These are phyloP conservation scores for Gobius niger DNA, from an alignment of 2,113 vertebrate species.

Conservation along the genomic window DNA sequence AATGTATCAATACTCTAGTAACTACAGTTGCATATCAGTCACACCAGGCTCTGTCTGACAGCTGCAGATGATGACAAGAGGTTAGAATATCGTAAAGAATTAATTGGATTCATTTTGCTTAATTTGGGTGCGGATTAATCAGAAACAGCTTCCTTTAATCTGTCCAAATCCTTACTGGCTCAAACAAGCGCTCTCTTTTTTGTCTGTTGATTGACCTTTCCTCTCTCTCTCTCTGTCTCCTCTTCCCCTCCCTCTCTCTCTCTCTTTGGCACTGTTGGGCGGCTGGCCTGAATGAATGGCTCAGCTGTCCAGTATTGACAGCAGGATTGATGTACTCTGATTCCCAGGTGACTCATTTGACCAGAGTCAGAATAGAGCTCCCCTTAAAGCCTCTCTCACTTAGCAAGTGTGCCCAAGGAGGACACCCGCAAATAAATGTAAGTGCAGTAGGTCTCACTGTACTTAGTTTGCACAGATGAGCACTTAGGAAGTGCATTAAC, in stretches of 20 bases:
- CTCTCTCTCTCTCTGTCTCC: conserved; percentile 2
- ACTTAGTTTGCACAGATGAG: neutral
- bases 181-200: conserved; percentile 23
- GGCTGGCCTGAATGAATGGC: conserved; percentile 47
- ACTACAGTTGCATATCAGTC: too few species aligned
- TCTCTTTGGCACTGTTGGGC: conserved; percentile 14
- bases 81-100: too few species aligned
- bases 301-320: conserved; percentile 51
- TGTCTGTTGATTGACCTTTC: neutral
- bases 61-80: too few species aligned
- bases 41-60: too few species aligned
- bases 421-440: neutral
- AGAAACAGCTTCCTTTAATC: conserved; percentile 10
- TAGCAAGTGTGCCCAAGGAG: neutral
- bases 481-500: neutral
- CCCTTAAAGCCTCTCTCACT: conserved; percentile 37
- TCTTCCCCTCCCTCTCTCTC: conserved; percentile 4
- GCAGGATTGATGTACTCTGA: conserved; percentile 58
- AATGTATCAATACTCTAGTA: too few species aligned
- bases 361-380: conserved; percentile 52
- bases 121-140: neutral
- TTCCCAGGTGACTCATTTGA: conserved; percentile 61
- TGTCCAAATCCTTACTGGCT: neutral
- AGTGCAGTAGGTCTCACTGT: neutral
- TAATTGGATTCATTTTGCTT: neutral